phyloP scores from a whole-genome alignment of 2,888 invertebrate genomes.

The Acanthococcus lagerstroemiae region DNA sequence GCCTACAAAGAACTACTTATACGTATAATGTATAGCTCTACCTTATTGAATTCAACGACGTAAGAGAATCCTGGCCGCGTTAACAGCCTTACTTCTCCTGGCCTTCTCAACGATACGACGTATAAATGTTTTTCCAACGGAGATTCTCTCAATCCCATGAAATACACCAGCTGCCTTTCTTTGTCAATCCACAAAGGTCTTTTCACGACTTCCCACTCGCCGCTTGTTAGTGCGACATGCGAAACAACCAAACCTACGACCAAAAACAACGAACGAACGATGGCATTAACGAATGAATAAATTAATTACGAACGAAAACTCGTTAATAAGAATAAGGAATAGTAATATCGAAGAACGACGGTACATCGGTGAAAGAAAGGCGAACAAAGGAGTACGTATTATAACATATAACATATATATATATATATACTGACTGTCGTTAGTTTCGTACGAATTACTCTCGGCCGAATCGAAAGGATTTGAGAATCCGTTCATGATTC shows the following conservation, averaged over 20 bases:
- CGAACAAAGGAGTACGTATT: no score
- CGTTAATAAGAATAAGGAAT: background rate
- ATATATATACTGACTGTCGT: slow-evolving; percentile 18
- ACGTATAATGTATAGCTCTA: no score
- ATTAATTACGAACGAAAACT: background rate
- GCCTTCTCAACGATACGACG: slow-evolving; percentile 62
- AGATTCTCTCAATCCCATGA: slow-evolving; percentile 79
- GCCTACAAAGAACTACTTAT: background rate
- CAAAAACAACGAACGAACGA: background rate
- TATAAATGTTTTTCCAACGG: slow-evolving; percentile 89
- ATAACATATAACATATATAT: no score
- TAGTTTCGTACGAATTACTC: slow-evolving; percentile 27
- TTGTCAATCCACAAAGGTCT: slow-evolving; percentile 81
- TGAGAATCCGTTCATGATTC: slow-evolving; percentile 26
- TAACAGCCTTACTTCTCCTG: slow-evolving; percentile 62
- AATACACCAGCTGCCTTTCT: slow-evolving; percentile 69
- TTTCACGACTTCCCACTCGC: slow-evolving; percentile 88
- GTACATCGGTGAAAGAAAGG: no score
- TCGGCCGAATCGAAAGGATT: slow-evolving; percentile 32
- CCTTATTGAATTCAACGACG: slow-evolving; percentile 67
- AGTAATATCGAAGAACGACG: background rate
- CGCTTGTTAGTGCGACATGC: slow-evolving; percentile 68
- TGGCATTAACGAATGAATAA: slow-evolving; percentile 10
- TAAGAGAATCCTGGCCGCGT: slow-evolving; percentile 80
- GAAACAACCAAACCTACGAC: slow-evolving; percentile 40